A percentile compares a stretch with the other conserved stretches of the same genome.
Conservation (phyloP, 2,113 vertebrate species). For the Prochilodus magdalenae region DNA sequence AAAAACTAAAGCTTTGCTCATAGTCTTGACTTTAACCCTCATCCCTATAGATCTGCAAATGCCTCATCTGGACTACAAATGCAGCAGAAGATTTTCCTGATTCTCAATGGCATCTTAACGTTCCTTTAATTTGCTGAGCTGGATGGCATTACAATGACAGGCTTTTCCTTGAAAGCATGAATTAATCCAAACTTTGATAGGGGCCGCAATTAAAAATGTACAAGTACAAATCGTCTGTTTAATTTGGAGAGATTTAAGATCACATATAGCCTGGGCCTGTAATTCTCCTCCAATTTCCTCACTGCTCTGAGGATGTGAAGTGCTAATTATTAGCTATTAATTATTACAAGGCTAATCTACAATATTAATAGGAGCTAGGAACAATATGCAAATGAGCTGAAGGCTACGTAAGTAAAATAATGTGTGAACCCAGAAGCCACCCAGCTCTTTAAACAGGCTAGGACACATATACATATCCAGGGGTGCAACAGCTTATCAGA, state of each 20-base stretch:
- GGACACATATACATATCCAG: neutral
- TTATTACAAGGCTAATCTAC: conserved; percentile 40
- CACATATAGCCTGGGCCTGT: conserved; percentile 8
- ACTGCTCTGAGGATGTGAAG: conserved; percentile 26
- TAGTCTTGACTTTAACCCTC: neutral
- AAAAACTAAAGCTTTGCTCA: neutral
- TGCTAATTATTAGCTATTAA: conserved; percentile 53
- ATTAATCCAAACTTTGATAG: conserved; percentile 35
- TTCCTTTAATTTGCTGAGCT: neutral
- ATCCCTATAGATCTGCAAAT: neutral
- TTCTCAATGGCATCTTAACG: neutral
- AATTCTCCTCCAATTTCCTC: conserved; percentile 10
- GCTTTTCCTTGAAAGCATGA: conserved; percentile 23
- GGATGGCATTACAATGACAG: neutral
- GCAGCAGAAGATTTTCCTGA: neutral
- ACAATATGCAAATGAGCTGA: conserved; percentile 38
- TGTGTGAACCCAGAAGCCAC: neutral
- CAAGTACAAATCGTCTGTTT: conserved; percentile 35
- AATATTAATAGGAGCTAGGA: conserved; percentile 35
- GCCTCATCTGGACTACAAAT: no score
- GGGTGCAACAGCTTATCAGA: no score
- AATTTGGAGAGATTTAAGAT: conserved; percentile 28
- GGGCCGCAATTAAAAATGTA: conserved; percentile 30
- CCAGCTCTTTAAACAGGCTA: neutral
- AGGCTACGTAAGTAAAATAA: neutral